phyloP scores from a whole-genome alignment of 2,888 invertebrate genomes.

The Acanthococcus lagerstroemiae region DNA sequence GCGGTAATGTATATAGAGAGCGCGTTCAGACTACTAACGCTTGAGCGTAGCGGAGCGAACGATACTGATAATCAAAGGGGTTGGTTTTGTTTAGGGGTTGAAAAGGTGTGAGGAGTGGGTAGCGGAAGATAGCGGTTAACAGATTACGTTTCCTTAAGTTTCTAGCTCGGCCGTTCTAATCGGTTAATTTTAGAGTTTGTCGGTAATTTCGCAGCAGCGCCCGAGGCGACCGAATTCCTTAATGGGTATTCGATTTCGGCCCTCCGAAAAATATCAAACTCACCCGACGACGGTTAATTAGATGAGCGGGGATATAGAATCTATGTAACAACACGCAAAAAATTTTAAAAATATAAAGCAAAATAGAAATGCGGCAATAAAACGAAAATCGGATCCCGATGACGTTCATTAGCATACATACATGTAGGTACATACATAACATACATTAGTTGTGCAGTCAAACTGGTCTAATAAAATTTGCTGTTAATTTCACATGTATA shows the following conservation, averaged over 20 bases:
- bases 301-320: too few species aligned
- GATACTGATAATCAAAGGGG: conserved; percentile 38
- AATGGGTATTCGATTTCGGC: background rate
- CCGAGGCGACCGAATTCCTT: background rate
- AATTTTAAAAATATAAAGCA: too few species aligned
- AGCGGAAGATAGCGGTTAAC: conserved; percentile 26
- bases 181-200: conserved; percentile 2
- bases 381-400: too few species aligned
- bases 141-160: conserved; percentile 30
- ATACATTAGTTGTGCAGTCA: too few species aligned
- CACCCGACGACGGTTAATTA: too few species aligned
- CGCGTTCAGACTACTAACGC: conserved; percentile 22
- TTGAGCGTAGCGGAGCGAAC: conserved; percentile 38
- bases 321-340: too few species aligned
- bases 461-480: too few species aligned
- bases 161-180: conserved; percentile 17
- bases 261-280: too few species aligned
- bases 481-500: too few species aligned
- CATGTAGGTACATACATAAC: too few species aligned
- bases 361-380: too few species aligned
- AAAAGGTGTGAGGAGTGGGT: conserved; percentile 19
- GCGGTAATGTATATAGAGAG: conserved; percentile 31
- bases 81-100: conserved; percentile 26
- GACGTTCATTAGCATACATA: too few species aligned
- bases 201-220: background rate